Percentiles rank a stretch among this genome's conserved stretches.
Evolutionary conservation across 92 coral and sea anemone species (phyloP).

Genomic region (Epizoanthus stellaris): DNA sequence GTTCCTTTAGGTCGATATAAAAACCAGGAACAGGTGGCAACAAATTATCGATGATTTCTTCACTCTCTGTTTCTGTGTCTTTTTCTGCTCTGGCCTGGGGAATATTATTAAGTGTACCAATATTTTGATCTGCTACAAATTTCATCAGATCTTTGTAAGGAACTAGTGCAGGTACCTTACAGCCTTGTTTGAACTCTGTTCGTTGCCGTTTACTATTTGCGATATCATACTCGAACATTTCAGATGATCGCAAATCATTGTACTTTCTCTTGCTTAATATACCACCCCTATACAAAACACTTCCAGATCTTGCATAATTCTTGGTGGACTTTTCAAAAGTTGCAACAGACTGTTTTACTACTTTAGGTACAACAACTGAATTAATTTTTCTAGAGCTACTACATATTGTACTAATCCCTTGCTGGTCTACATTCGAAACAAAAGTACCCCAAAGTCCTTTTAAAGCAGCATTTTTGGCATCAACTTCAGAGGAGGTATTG

Average conservation of each 20-base stretch:
- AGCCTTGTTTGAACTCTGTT: conserved; percentile 56
- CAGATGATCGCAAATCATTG: conserved; percentile 50
- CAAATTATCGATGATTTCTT: conserved; percentile 44
- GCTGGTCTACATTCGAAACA: conserved; percentile 43
- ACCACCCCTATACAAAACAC: conserved; percentile 56
- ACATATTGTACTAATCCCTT: conserved; percentile 48
- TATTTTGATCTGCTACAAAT: conserved; percentile 60
- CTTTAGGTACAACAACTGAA: conserved; percentile 46
- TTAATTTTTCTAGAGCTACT: conserved; percentile 53
- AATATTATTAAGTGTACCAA: conserved; percentile 62
- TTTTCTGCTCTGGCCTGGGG: conserved; percentile 62
- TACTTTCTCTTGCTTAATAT: conserved; percentile 57
- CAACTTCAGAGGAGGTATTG: conserved; percentile 36
- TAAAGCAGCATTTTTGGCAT: conserved; percentile 47
- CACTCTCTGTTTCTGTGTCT: conserved; percentile 57
- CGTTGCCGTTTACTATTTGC: conserved; percentile 45
- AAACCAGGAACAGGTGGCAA: conserved; percentile 58
- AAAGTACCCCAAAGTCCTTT: conserved; percentile 57
- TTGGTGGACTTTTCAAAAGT: conserved; percentile 56
- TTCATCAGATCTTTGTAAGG: conserved; percentile 70
- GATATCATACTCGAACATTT: conserved; percentile 59
- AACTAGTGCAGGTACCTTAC: conserved; percentile 60
- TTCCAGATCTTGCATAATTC: conserved; percentile 50
- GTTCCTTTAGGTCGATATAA: conserved; percentile 63
- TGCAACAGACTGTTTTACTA: conserved; percentile 56